phyloP scores from a whole-genome alignment of 2,888 invertebrate genomes.

The Dasypolia templi region DNA sequence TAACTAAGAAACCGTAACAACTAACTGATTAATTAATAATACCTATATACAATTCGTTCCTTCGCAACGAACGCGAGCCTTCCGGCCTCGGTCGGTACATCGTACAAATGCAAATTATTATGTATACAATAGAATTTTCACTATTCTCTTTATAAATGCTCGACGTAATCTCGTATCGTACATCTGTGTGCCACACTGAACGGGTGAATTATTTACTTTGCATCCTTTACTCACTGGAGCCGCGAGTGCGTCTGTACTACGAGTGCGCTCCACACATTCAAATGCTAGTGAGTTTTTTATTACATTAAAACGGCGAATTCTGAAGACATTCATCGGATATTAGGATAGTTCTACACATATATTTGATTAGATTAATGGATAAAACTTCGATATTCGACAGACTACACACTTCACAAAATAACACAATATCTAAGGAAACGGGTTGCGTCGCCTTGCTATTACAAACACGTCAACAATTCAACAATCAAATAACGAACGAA shows the following conservation, averaged over 20 bases:
- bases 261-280: constrained; percentile 33
- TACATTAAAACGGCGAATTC: constrained; percentile 24
- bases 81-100: constrained; percentile 62
- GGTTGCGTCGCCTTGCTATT: constrained; percentile 25
- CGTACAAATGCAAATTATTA: constrained; percentile 78
- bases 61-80: constrained; percentile 60
- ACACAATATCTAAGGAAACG: constrained; percentile 32
- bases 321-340: constrained; percentile 25
- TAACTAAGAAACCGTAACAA: constrained; percentile 75
- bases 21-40: constrained; percentile 68
- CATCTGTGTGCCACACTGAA: constrained; percentile 87
- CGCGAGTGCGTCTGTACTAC: constrained; percentile 49
- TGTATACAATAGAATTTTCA: constrained; percentile 78
- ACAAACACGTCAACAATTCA: constrained; percentile 54
- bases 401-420: constrained; percentile 33
- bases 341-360: constrained; percentile 14
- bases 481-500: constrained; percentile 64
- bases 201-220: constrained; percentile 82
- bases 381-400: constrained; percentile 22
- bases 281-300: constrained; percentile 22
- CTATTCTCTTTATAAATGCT: constrained; percentile 82
- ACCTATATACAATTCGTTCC: constrained; percentile 66
- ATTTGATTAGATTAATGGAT: constrained; percentile 32
- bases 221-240: constrained; percentile 62
- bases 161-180: constrained; percentile 75